Evolutionary conservation across 2,888 invertebrate species (phyloP), one percentile per base, ranked within the genome.

Genomic region (Apodemia zela): DNA sequence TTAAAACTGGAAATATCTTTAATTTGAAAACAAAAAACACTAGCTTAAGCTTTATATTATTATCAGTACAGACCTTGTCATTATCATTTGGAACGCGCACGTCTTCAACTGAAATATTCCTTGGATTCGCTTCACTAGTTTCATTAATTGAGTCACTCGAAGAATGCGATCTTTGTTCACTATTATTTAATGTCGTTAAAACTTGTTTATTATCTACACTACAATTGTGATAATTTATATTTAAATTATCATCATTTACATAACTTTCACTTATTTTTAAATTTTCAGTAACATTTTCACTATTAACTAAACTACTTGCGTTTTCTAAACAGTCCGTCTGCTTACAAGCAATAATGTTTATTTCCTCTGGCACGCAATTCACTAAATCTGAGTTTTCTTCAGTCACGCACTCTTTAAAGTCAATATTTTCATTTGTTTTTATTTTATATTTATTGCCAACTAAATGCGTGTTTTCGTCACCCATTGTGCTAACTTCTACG

Each of bases 231-330:
- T 45, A 59, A 60, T 59, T 66, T 35, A 54, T 42, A 63, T 17
- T 60, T 18, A 17, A 10, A 17, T 49, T 17, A 62, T 25, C 59
- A 62, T 59, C 42, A 54, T 63, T 60, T 58, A 57, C 62, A 58
- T 61, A 60, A 68, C 63, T 67, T 62, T 68, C 67, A 63, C 54
- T 66, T 54, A 69, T 69, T 70, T 67, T 64, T 1, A 65, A 63
- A 61, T 59, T 51, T 21, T 42, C 47, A 60, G n/a, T 33, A 47
- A 13, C 49, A 17, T 29, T 59, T 51, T 61, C 60, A 63, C n/a
- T 35, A 7, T 45, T n/a, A 15, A 51, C 1, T n/a, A 38, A 15
- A 57, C 45, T 13, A 15, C 54, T 60, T 49, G 29, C 33, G 13
- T 21, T 18, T 59, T 42, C 15, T 33, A 35, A 47, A 63, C 38